Percentiles rank a stretch among this genome's conserved stretches.
Evolutionary conservation across 53 echinoderm and acorn worm species (phyloP).

Genomic region (Paracentrotus lividus): DNA sequence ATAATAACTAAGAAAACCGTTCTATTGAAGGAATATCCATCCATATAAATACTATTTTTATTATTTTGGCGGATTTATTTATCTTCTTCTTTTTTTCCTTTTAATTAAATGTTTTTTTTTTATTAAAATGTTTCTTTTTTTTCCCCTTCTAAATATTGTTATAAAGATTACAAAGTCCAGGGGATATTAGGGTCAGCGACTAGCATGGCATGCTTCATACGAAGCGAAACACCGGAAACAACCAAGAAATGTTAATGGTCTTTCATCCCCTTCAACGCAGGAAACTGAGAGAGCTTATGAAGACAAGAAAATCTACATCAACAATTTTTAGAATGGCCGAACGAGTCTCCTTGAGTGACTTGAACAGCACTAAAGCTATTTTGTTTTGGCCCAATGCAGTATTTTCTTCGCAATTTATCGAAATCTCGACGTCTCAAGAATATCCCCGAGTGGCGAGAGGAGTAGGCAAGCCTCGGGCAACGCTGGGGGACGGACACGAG

Average conservation of each 20-base stretch:
- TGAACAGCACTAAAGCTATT: background rate
- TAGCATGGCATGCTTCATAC: background rate
- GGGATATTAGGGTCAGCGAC: background rate
- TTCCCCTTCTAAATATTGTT: too few species aligned
- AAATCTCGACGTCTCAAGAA: slow-evolving; percentile 44
- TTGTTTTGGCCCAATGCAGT: slow-evolving; percentile 39
- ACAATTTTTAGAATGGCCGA: slow-evolving; percentile 53
- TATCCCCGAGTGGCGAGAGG: slow-evolving; percentile 15
- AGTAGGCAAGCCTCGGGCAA: slow-evolving; percentile 60
- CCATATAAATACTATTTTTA: too few species aligned
- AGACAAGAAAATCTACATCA: slow-evolving; percentile 6
- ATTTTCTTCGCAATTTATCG: slow-evolving; percentile 15
- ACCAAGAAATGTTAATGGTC: background rate
- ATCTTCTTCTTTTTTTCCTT: too few species aligned
- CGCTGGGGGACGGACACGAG: slow-evolving; percentile 38
- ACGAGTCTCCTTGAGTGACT: slow-evolving; percentile 29
- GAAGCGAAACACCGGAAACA: slow-evolving; percentile 8
- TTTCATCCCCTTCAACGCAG: background rate
- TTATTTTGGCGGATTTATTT: too few species aligned
- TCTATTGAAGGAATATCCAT: too few species aligned
- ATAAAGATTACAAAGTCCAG: background rate
- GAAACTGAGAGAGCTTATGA: background rate
- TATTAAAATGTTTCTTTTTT: too few species aligned
- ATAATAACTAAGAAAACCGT: too few species aligned
- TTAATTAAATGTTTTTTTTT: too few species aligned